phyloP scores from a whole-genome alignment of 53 echinoderm and acorn worm species.

The Echinometra lucunter region DNA sequence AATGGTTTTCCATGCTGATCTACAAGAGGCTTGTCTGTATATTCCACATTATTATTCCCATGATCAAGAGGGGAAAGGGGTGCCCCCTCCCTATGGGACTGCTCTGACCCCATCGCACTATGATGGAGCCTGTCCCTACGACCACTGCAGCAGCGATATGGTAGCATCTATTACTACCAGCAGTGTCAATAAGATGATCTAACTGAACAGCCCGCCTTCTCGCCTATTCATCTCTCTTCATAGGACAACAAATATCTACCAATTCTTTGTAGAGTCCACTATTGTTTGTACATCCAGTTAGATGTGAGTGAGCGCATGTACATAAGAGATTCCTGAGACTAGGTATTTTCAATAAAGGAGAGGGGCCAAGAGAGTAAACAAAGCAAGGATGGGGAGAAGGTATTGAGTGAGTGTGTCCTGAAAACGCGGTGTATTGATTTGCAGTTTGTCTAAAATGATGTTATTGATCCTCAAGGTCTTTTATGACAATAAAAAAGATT shows the following conservation, averaged over 20 bases:
- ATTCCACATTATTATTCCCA: slow-evolving; percentile 23
- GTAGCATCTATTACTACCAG: neutral
- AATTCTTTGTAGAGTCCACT: slow-evolving; percentile 1
- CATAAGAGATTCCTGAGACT: neutral
- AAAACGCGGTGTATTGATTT: slow-evolving; percentile 68
- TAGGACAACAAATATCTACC: neutral
- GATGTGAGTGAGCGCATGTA: slow-evolving; percentile 15
- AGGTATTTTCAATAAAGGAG: neutral
- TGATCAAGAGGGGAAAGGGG: slow-evolving; percentile 29
- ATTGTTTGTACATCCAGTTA: slow-evolving; percentile 47
- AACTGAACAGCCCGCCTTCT: neutral
- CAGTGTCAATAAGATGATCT: slow-evolving; percentile 32
- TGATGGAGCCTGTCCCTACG: neutral
- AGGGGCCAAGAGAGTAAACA: slow-evolving; percentile 6
- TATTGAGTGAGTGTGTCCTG: neutral
- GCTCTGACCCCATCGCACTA: slow-evolving; percentile 55
- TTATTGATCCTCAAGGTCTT: slow-evolving; percentile 57
- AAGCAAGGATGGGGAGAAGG: neutral
- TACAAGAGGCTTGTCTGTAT: neutral
- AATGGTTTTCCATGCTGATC: neutral
- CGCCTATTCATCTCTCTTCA: slow-evolving; percentile 21
- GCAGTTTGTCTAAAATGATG: slow-evolving; percentile 22
- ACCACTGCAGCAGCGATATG: slow-evolving; percentile 20
- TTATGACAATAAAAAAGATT: neutral
- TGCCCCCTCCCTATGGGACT: slow-evolving; percentile 48